Percentiles rank a stretch among this genome's conserved stretches.
Conservation (phyloP, 2,113 vertebrate species). For the Callionymus lyra region DNA sequence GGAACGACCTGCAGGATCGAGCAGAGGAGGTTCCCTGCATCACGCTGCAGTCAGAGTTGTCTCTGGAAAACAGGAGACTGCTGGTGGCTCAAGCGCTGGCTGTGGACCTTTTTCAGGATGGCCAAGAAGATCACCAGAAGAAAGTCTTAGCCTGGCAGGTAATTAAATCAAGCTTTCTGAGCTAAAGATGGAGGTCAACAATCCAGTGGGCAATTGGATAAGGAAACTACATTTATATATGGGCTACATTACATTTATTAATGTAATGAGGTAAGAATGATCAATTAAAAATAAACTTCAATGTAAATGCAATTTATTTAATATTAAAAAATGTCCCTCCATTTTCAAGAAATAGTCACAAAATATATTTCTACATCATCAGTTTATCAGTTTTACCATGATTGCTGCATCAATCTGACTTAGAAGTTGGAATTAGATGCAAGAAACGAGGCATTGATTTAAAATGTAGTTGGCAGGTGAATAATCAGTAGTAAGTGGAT, state of each 20-base stretch:
- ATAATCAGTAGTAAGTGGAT: too few species aligned
- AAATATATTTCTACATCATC: too few species aligned
- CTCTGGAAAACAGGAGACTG: constrained; percentile 70
- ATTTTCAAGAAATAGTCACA: too few species aligned
- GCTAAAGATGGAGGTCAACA: too few species aligned
- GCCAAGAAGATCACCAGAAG: constrained; percentile 67
- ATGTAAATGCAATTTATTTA: too few species aligned
- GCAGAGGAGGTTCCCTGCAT: constrained; percentile 65
- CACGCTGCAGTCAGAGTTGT: constrained; percentile 75
- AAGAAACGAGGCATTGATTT: too few species aligned
- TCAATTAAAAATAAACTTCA: neutral
- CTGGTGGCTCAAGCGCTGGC: constrained; percentile 85
- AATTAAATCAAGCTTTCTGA: constrained; percentile 17
- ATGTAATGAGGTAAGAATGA: too few species aligned
- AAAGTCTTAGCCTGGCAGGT: constrained; percentile 87
- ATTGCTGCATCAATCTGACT: too few species aligned
- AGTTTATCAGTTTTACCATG: too few species aligned
- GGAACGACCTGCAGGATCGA: neutral
- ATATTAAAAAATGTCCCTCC: too few species aligned
- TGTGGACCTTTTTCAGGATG: constrained; percentile 72
- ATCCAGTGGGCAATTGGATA: neutral
- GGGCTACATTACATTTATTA: neutral
- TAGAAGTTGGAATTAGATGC: too few species aligned
- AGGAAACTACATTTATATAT: neutral
- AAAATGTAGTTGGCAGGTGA: too few species aligned